phyloP scores from a whole-genome alignment of 2,888 invertebrate species.

The Temnothorax ravouxi region DNA sequence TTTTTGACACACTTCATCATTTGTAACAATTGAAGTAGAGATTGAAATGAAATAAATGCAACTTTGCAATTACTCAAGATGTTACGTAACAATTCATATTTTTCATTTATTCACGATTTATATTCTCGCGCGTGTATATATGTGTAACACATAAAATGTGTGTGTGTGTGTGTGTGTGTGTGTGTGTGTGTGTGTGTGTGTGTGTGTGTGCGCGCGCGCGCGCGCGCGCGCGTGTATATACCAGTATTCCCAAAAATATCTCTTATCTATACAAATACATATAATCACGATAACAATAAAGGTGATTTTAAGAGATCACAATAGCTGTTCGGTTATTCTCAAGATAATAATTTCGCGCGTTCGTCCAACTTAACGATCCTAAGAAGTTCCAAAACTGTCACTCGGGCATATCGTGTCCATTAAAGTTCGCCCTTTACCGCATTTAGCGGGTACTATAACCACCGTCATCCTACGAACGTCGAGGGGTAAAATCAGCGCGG shows the following conservation, averaged over 20 bases:
- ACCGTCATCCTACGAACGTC: neutral
- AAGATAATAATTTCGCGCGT: constrained; percentile 9
- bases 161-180: too few relatives aligned
- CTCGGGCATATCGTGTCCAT: neutral
- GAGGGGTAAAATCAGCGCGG: constrained; percentile 64
- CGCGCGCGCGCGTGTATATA: too few relatives aligned
- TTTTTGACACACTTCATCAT: neutral
- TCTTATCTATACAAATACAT: neutral
- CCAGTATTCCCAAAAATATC: neutral
- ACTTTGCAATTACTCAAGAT: neutral
- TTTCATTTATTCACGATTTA: neutral
- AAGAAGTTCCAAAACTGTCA: neutral
- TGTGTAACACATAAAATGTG: too few relatives aligned
- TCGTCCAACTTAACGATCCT: neutral
- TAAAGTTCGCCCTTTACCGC: constrained; percentile 20
- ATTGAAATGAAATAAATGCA: neutral
- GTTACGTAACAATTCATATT: neutral
- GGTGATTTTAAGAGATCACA: neutral
- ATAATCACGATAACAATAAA: neutral
- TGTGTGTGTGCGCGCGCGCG: too few relatives aligned
- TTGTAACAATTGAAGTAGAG: neutral
- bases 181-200: too few relatives aligned
- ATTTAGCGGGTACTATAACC: constrained; percentile 61
- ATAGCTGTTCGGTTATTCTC: constrained; percentile 29
- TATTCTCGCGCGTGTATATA: neutral